Conservation (phyloP, 2,113 vertebrate species). For the Pogona vitticeps region DNA sequence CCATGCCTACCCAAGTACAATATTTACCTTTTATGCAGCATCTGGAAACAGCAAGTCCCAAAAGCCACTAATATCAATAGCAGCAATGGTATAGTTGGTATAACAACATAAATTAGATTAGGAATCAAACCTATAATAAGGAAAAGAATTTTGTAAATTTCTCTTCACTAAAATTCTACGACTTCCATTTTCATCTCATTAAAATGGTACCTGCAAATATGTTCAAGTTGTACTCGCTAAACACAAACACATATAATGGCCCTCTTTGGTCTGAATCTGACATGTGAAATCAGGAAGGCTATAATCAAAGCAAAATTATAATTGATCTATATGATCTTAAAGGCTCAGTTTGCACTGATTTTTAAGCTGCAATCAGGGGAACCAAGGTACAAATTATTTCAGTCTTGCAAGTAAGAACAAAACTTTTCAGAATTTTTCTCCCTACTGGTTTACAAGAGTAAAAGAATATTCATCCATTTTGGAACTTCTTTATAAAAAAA, state of each 20-base stretch:
- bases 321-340: not conserved
- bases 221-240: not conserved
- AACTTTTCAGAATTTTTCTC: too few species aligned
- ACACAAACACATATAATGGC: not conserved
- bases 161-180: slow-evolving; percentile 24
- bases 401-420: too few species aligned
- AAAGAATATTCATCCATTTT: too few species aligned
- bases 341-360: not conserved
- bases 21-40: slow-evolving; percentile 88
- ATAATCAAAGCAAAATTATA: not conserved
- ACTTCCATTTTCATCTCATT: rapidly evolving
- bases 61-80: slow-evolving; percentile 95
- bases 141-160: slow-evolving; percentile 38
- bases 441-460: too few species aligned
- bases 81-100: slow-evolving; percentile 94
- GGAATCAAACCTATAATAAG: slow-evolving; percentile 85
- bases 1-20: slow-evolving; percentile 12
- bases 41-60: slow-evolving; percentile 94
- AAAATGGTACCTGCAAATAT: not conserved
- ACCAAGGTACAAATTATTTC: not conserved
- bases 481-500: too few species aligned
- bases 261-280: not conserved
- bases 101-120: slow-evolving; percentile 91
- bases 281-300: not conserved
- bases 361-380: not conserved